A percentile compares a stretch with the other conserved stretches of the same genome.
Conservation (phyloP, 2,113 vertebrate species). For the Vombatus ursinus region DNA sequence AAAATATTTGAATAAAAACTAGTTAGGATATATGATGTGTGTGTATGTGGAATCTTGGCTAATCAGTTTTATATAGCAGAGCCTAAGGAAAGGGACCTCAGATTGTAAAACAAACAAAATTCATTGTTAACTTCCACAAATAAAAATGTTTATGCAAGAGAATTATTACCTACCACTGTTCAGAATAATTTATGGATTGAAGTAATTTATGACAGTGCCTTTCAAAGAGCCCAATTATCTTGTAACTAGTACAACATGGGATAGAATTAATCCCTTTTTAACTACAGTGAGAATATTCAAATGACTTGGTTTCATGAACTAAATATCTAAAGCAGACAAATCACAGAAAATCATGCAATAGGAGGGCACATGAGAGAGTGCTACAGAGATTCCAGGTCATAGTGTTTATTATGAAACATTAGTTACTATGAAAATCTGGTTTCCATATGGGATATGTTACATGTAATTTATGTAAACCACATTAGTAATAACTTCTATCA, state of each 20-base stretch:
- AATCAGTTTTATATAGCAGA: conserved; percentile 82
- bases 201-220: conserved; percentile 88
- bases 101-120: conserved; percentile 75
- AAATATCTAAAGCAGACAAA: conserved; percentile 86
- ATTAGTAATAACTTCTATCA: conserved; percentile 78
- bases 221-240: conserved; percentile 89
- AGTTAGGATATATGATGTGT: conserved; percentile 43
- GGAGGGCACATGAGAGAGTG: conserved; percentile 56
- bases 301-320: conserved; percentile 87
- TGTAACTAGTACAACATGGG: conserved; percentile 85
- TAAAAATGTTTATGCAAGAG: conserved; percentile 72
- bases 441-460: conserved; percentile 78
- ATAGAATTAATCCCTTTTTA: conserved; percentile 87
- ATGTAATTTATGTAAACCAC: conserved; percentile 80
- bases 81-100: conserved; percentile 66
- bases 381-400: conserved; percentile 52
- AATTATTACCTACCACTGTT: conserved; percentile 83
- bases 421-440: conserved; percentile 78
- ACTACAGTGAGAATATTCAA: conserved; percentile 90
- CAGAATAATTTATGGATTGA: conserved; percentile 88
- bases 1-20: conserved; percentile 60
- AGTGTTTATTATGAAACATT: conserved; percentile 74
- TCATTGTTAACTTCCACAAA: conserved; percentile 80
- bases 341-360: conserved; percentile 66
- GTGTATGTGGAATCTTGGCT: conserved; percentile 79